Base-by-base conservation (phyloP, 2,797 vertebrate genomes). In the Myiothlypis chrysogaster region DNA sequence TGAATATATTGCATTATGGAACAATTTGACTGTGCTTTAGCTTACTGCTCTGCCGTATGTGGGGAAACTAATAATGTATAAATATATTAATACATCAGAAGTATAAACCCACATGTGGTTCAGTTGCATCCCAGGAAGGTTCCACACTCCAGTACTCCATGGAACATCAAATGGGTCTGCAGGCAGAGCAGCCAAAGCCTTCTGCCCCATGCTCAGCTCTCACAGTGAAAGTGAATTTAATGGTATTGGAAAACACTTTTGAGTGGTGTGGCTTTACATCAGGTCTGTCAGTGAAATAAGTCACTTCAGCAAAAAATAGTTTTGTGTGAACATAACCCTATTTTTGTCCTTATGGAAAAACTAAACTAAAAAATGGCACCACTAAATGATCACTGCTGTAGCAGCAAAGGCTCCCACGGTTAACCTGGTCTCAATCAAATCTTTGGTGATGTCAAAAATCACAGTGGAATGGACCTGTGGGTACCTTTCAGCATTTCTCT, bases 401-500 rank as follows among this genome's bases (percentile, higher is more conserved):
- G 21, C 35, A 89, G 46, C 43, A 65, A 65, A 63, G 41, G 61
- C 55, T 76, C 56, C 57, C 41, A 2, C 5, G 11, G 28, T 37
- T 59, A 44, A 79, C 32, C 65, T 88, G 21, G 7, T 56, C 68
- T 94, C 82, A 72, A 9, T 50, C 56, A 66, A 27, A 41, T 21
- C 55, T 83, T 32, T 34, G 61, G 22, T 43, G 69, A 75, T 60
- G 35, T 55, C 44, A n/a, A 39, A 46, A 85, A 72, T 43, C 68
- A 7, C 5, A 47, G 19, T 12, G 27, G 9, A 77, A 68, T 19
- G 44, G 80, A 92, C 69, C 85, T 94, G 23, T 83, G 86, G 52
- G 64, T 93, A 72, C 61, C 77, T 94, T 93, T 79, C 68, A 95
- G 93, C 55, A 71, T 37, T 95, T 78, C 90, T 53, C 43, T 92